Evolutionary conservation across 2,113 vertebrate genomes (phyloP), one percentile per base, ranked within the genome.

Genomic region (Nipponia nippon): DNA sequence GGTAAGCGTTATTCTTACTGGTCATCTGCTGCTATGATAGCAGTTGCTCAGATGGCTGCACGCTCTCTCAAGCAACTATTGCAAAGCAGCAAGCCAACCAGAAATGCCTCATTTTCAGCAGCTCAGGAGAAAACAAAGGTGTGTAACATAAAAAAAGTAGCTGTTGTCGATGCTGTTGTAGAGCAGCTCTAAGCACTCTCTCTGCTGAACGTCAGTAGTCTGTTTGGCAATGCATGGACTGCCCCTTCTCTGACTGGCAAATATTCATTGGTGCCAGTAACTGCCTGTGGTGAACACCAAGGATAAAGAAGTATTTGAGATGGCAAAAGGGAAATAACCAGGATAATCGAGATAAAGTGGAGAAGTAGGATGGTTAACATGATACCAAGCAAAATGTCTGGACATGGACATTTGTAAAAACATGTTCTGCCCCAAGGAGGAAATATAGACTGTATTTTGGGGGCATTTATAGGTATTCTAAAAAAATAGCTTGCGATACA

Each of bases 21-120:
- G 3, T 72, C 1, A 0, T 44, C 27, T 5, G 0, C 46, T 77
- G 16, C 62, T 49, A 1, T 13, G 44, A 61, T 2, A 40, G 61
- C 76, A 85, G 27, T 21, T 61, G 17, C 75, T 72, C 25, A 38
- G 25, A 40, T 18, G 20, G 10, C 75, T 80, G 29, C 40, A 5
- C 3, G 7, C 25, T 25, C 42, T 70, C 20, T 73, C 50, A 49
- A 76, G 30, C 25, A 73, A 49, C 6, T 9, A 11, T 27, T 36
- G 49, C 25, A 86, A 90, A 78, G 32, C 47, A 76, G 47, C 13
- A 46, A n/a, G 8, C 16, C 71, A 73, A 36, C 18, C 62, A 29
- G 18, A 71, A 89, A 67, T 32, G 15, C 34, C 14, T 70, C 23
- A 7, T 76, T 91, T 94, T 56, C 61, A 63, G 8, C 27, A 85